A percentile compares a stretch with the other conserved stretches of the same genome.
Conservation (phyloP, 2,113 vertebrate genomes). For the Neotoma lepida region DNA sequence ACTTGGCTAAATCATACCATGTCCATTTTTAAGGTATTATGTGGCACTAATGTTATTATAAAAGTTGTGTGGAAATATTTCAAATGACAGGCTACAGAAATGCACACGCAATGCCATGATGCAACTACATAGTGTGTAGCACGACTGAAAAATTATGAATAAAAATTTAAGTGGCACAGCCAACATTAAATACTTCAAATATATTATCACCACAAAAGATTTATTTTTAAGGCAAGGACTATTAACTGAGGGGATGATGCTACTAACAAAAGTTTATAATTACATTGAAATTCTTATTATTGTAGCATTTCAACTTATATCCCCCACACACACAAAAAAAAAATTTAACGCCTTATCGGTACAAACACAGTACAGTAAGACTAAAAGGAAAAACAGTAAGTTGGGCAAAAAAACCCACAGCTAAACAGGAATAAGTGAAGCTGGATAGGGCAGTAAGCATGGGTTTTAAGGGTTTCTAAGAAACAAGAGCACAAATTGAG, state of each 20-base stretch:
- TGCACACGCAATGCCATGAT: not conserved
- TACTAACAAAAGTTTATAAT: not conserved
- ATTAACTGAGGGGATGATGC: not conserved
- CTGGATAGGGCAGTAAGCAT: not conserved
- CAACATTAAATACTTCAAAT: conserved; percentile 1
- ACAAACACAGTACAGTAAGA: not conserved
- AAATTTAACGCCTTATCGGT: not conserved
- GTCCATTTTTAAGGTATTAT: not conserved
- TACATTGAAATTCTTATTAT: not conserved
- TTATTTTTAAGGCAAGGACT: not conserved
- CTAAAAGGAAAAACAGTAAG: not conserved
- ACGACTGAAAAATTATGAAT: not conserved
- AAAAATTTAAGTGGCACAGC: not conserved
- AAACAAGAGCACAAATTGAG: not conserved
- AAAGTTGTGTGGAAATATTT: not conserved
- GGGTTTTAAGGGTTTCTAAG: not conserved
- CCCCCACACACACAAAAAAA: not conserved
- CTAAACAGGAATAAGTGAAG: not conserved
- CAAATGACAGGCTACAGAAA: not conserved
- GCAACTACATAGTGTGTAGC: not conserved
- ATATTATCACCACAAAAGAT: not conserved
- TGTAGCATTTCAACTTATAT: not conserved
- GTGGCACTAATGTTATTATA: not conserved
- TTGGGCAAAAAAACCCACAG: not conserved
- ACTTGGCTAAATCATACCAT: not conserved